These are phyloP conservation scores for Pangasius larnaudii DNA, from an alignment of 2,797 vertebrate genomes.

Conservation along the genomic window DNA sequence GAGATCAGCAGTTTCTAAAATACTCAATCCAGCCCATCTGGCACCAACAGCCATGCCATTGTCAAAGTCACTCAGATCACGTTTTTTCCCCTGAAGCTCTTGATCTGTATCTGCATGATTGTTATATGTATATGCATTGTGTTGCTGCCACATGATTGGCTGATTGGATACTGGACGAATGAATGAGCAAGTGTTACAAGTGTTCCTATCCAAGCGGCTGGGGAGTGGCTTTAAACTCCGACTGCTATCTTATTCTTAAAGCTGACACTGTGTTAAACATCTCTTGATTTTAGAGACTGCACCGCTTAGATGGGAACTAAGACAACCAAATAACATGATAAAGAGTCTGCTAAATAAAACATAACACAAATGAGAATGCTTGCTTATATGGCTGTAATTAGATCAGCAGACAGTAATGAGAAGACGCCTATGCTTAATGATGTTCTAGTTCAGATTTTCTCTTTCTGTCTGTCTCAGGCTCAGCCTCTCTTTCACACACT, in stretches of 20 bases:
- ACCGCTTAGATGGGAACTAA: not conserved
- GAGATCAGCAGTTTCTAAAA: not conserved
- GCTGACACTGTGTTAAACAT: not conserved
- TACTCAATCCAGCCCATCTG: not conserved
- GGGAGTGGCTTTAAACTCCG: not conserved
- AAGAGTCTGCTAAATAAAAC: conserved; percentile 32
- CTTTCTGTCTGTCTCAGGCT: conserved; percentile 3
- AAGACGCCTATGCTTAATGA: conserved; percentile 37
- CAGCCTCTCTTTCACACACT: not conserved
- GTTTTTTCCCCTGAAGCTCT: not conserved
- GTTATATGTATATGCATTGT: too few relatives aligned
- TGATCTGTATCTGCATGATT: not conserved
- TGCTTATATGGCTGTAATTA: conserved; percentile 15
- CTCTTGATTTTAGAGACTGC: not conserved
- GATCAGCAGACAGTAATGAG: conserved; percentile 38
- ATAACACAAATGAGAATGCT: conserved; percentile 44
- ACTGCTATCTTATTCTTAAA: not conserved
- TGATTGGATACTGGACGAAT: not conserved
- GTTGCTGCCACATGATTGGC: not conserved
- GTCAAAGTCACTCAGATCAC: not conserved
- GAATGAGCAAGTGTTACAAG: not conserved
- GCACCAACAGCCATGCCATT: not conserved
- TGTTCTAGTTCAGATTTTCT: conserved; percentile 29
- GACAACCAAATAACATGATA: not conserved
- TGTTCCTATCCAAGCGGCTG: not conserved